Evolutionary conservation across 2,797 vertebrate species (phyloP).

Genomic region (Sciurus carolinensis): DNA sequence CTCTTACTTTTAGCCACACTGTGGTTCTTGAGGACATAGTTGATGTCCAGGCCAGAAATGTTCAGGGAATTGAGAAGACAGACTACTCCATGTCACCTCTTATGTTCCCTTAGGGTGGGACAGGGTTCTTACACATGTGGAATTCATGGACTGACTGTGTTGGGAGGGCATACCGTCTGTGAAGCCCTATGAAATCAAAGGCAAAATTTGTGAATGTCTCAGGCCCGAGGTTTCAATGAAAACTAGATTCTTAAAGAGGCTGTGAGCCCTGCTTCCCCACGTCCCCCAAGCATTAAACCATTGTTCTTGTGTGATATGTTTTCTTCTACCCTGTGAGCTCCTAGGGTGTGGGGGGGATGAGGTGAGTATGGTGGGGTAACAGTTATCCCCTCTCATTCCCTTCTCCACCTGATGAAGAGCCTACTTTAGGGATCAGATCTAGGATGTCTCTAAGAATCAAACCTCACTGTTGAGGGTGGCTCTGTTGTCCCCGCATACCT

Average conservation of each 20-base stretch:
- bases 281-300: neutral
- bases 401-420: neutral
- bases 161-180: neutral
- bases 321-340: neutral
- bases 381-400: neutral
- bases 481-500: neutral
- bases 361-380: neutral
- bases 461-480: neutral
- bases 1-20: neutral
- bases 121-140: neutral
- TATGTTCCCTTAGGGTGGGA: neutral
- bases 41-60: neutral
- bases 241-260: slow-evolving; percentile 28
- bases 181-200: slow-evolving; percentile 44
- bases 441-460: neutral
- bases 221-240: neutral
- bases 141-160: neutral
- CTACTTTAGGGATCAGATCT: neutral
- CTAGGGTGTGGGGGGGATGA: neutral
- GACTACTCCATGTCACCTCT: neutral
- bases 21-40: neutral
- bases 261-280: neutral
- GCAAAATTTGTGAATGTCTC: slow-evolving; percentile 45
- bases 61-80: slow-evolving; percentile 5
- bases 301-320: neutral